Evolutionary conservation across 2,113 vertebrate species (phyloP).

Genomic region (Melanotaenia duboulayi): DNA sequence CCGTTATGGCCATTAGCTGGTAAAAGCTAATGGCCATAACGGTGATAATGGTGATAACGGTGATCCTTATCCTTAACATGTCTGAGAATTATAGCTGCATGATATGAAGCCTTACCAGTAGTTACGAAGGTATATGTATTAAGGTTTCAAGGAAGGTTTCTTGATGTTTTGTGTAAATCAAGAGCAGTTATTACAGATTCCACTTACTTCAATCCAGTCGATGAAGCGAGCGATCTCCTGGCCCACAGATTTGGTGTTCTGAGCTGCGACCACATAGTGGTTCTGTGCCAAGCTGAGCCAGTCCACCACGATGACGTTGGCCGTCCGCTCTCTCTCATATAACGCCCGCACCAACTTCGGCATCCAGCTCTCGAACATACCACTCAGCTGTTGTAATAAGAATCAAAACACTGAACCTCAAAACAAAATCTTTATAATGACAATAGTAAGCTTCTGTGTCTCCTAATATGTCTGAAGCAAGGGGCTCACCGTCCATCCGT

Average conservation of each 20-base stretch:
- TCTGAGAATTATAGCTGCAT: too few relatives aligned
- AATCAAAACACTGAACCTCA: neutral
- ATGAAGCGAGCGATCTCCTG: conserved; percentile 81
- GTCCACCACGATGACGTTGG: conserved; percentile 85
- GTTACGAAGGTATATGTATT: neutral
- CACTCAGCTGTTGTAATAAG: conserved; percentile 74
- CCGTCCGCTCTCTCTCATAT: conserved; percentile 74
- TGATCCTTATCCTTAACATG: too few relatives aligned
- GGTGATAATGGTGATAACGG: too few relatives aligned
- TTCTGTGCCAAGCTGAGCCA: conserved; percentile 84
- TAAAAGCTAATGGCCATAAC: neutral
- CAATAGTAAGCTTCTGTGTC: fast-evolving
- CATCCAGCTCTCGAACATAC: conserved; percentile 85
- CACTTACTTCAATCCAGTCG: conserved; percentile 84
- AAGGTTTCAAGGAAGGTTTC: neutral
- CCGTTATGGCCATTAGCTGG: neutral
- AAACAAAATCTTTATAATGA: neutral
- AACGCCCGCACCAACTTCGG: conserved; percentile 80
- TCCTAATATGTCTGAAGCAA: neutral
- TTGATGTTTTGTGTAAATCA: too few relatives aligned
- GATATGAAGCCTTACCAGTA: too few relatives aligned
- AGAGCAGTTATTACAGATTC: neutral
- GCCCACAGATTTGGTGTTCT: conserved; percentile 82
- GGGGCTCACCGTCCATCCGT: conserved; percentile 83
- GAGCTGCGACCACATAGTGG: conserved; percentile 82